These are phyloP conservation scores for Lymantria monacha DNA, from an alignment of 2,888 invertebrate species.

Conservation along the genomic window DNA sequence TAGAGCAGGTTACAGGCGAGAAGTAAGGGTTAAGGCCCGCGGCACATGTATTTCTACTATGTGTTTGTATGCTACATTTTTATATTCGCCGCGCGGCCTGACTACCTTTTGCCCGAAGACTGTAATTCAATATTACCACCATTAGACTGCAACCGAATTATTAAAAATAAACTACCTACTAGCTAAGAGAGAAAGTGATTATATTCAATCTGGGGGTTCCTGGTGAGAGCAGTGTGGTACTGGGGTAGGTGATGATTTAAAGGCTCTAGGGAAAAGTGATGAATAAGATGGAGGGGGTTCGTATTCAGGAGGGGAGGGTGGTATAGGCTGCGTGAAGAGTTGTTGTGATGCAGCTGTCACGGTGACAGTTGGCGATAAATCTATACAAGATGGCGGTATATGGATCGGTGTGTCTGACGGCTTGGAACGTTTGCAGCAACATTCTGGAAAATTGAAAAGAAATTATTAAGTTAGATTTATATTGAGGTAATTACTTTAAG, in stretches of 20 bases:
- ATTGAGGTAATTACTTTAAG: not conserved
- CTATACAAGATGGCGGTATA: slow-evolving; percentile 74
- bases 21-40: too few relatives aligned
- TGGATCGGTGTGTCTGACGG: slow-evolving; percentile 69
- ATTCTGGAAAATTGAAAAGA: slow-evolving; percentile 59
- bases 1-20: too few relatives aligned
- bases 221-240: slow-evolving; percentile 76
- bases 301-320: slow-evolving; percentile 83
- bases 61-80: too few relatives aligned
- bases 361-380: slow-evolving; percentile 69
- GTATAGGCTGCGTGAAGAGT: slow-evolving; percentile 60
- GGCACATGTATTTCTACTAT: too few relatives aligned
- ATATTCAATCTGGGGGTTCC: slow-evolving; percentile 65
- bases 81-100: too few relatives aligned
- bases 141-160: slow-evolving; percentile 13
- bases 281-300: slow-evolving; percentile 86
- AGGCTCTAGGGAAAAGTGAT: slow-evolving; percentile 83
- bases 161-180: slow-evolving; percentile 48
- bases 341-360: slow-evolving; percentile 67
- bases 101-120: too few relatives aligned
- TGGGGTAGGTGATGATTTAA: slow-evolving; percentile 70
- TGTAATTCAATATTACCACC: not conserved
- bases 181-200: slow-evolving; percentile 12
- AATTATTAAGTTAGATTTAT: not conserved
- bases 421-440: slow-evolving; percentile 76